Conservation (phyloP, 2,888 invertebrate species). For the Nudaria mundana region DNA sequence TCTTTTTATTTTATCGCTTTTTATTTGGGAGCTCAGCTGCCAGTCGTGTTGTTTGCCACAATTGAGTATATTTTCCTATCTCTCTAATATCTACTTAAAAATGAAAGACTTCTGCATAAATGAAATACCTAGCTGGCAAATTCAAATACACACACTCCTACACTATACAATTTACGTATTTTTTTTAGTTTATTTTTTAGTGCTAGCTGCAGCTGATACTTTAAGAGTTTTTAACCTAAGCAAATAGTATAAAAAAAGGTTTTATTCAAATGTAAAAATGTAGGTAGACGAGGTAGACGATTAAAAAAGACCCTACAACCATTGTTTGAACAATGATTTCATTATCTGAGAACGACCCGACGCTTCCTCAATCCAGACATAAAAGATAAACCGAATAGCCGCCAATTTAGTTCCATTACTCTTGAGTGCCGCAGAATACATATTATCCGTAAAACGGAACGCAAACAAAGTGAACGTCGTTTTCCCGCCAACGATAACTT, state of each 20-base stretch:
- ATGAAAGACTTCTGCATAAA: constrained; percentile 23
- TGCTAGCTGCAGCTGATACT: no score
- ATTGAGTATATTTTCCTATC: constrained; percentile 50
- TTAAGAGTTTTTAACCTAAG: constrained; percentile 25
- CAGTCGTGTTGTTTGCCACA: constrained; percentile 67
- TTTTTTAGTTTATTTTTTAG: no score
- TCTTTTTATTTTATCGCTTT: constrained; percentile 78
- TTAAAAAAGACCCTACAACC: constrained; percentile 65
- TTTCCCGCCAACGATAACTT: constrained; percentile 79
- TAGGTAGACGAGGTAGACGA: constrained; percentile 70
- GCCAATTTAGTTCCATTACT: constrained; percentile 79
- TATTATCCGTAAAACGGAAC: constrained; percentile 79
- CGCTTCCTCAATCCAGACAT: constrained; percentile 54
- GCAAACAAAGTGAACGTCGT: constrained; percentile 79
- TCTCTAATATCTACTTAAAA: constrained; percentile 40
- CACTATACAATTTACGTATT: no score
- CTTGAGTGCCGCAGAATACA: constrained; percentile 67
- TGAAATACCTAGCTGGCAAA: constrained; percentile 17
- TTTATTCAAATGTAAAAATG: constrained; percentile 52
- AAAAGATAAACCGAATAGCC: constrained; percentile 73
- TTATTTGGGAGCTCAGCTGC: constrained; percentile 78
- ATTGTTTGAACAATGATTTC: constrained; percentile 69
- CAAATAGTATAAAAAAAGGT: constrained; percentile 12
- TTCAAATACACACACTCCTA: constrained; percentile 7
- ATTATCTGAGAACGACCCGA: constrained; percentile 59